A percentile compares a stretch with the other conserved stretches of the same genome.
phyloP scores from a whole-genome alignment of 23 tunicate genomes.

The Styela plicata region DNA sequence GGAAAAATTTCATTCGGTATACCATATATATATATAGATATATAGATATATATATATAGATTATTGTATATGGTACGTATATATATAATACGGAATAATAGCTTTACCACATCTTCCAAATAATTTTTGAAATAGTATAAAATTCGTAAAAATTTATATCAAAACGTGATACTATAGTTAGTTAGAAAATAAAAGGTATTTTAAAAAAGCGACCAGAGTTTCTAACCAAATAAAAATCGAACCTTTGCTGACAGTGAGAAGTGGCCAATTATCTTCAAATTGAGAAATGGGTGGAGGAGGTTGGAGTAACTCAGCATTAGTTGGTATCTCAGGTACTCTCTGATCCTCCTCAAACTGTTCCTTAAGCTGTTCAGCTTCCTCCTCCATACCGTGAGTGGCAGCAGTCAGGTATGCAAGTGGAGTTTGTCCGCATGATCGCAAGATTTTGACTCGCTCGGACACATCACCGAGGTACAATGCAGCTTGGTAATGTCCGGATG shows the following conservation, averaged over 20 bases:
- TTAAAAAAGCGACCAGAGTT: too few species aligned
- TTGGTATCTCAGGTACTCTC: slow-evolving; percentile 40
- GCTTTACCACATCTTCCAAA: too few species aligned
- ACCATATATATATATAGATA: too few species aligned
- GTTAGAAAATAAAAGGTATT: too few species aligned
- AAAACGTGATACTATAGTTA: too few species aligned
- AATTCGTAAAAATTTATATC: too few species aligned
- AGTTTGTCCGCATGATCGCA: slow-evolving; percentile 73
- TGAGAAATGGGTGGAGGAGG: slow-evolving; percentile 88
- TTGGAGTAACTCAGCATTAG: slow-evolving; percentile 70
- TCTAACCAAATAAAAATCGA: not conserved
- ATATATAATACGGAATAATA: too few species aligned
- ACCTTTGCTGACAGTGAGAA: slow-evolving; percentile 94
- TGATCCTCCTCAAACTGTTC: slow-evolving; percentile 59
- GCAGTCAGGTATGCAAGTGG: slow-evolving; percentile 97
- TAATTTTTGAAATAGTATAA: too few species aligned
- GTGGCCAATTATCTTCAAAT: slow-evolving; percentile 95
- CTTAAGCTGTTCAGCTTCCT: slow-evolving; percentile 72
- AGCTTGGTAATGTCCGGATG: slow-evolving; percentile 94
- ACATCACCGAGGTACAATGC: slow-evolving; percentile 96
- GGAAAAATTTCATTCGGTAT: too few species aligned
- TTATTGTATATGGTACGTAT: too few species aligned
- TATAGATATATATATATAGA: too few species aligned
- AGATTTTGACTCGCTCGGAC: slow-evolving; percentile 78
- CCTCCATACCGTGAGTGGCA: slow-evolving; percentile 84